phyloP scores from a whole-genome alignment of 2,888 invertebrate species.

The Lycophotia porphyrea region DNA sequence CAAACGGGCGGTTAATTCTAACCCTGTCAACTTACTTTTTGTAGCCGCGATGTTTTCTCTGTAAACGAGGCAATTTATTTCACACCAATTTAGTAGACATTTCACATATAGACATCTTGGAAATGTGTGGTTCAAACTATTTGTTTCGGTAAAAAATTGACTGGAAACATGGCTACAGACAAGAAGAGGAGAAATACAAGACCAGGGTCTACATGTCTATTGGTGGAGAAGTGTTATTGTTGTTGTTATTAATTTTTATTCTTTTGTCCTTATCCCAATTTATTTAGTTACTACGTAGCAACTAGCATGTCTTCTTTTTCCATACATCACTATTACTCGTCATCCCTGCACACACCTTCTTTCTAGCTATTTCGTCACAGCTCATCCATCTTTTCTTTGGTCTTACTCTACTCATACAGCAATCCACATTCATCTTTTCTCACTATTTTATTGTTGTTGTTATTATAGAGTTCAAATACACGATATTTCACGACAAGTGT shows the following conservation, averaged over 20 bases:
- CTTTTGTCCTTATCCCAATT: neutral
- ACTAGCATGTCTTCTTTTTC: neutral
- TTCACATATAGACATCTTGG: constrained; percentile 52
- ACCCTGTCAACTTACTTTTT: constrained; percentile 76
- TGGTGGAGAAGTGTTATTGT: neutral
- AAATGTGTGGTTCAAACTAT: constrained; percentile 24
- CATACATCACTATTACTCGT: neutral
- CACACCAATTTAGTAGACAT: constrained; percentile 70
- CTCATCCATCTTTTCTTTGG: neutral
- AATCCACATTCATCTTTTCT: neutral
- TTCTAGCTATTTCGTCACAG: neutral
- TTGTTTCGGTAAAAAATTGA: constrained; percentile 26
- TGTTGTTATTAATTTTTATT: neutral
- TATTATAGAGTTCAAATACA: neutral
- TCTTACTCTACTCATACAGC: neutral
- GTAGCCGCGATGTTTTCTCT: constrained; percentile 65
- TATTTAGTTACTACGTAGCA: neutral
- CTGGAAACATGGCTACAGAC: constrained; percentile 11
- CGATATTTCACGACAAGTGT: neutral
- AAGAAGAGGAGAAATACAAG: neutral
- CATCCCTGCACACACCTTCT: neutral
- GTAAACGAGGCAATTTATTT: constrained; percentile 72
- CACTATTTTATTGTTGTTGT: neutral
- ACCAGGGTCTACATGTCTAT: neutral
- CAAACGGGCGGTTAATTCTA: constrained; percentile 77